Conservation (phyloP, 2,113 vertebrate species). For the Notiomystis cincta region DNA sequence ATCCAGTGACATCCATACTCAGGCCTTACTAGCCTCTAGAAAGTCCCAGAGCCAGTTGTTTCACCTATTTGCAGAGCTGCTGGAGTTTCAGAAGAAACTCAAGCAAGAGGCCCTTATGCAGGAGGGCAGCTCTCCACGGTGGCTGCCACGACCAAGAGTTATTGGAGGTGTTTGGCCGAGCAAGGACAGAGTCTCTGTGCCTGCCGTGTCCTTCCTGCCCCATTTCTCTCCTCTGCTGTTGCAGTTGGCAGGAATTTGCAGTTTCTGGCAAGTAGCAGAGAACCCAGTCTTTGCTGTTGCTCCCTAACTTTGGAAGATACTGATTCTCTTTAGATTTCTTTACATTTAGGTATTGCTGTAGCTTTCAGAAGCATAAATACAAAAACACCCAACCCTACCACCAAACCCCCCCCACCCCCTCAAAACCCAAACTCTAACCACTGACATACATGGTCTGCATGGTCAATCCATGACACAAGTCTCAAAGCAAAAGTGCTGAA, state of each 20-base stretch:
- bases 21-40: background rate
- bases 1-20: background rate
- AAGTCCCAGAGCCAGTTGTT: background rate
- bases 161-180: background rate
- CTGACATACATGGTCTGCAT: background rate
- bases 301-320: background rate
- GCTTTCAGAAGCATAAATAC: background rate
- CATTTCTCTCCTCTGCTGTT: background rate
- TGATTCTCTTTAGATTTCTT: background rate
- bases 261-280: background rate
- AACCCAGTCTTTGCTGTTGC: background rate
- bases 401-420: background rate
- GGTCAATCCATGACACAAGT: background rate
- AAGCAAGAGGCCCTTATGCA: background rate
- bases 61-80: background rate
- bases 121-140: accelerated
- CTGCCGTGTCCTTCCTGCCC: background rate
- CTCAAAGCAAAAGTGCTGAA: background rate
- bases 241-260: background rate
- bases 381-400: background rate
- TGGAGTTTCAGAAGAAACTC: background rate
- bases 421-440: background rate
- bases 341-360: background rate
- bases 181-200: background rate
- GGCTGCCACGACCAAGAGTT: background rate